Evolutionary conservation across 2,113 vertebrate species (phyloP).

Genomic region (Scophthalmus maximus): DNA sequence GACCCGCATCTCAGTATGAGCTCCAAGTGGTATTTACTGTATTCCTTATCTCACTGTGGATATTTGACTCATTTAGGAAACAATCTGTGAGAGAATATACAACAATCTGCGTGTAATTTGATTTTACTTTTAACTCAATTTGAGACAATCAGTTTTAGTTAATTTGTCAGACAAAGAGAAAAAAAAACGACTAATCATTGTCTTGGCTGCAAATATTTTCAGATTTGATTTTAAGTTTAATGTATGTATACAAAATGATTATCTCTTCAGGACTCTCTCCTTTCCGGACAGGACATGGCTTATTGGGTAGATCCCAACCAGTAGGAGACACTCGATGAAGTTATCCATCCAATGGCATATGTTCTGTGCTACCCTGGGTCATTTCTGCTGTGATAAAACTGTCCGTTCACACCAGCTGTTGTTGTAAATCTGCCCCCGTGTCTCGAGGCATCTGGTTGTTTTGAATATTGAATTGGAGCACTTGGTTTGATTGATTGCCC

Average conservation of each 20-base stretch:
- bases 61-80: slow-evolving; percentile 46
- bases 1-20: slow-evolving; percentile 17
- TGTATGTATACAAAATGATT: background rate
- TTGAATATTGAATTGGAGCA: slow-evolving; percentile 25
- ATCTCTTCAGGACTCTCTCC: background rate
- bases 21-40: slow-evolving; percentile 22
- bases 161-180: slow-evolving; percentile 20
- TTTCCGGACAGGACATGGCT: too few relatives aligned
- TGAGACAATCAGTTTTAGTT: slow-evolving; percentile 37
- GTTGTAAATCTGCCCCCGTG: slow-evolving; percentile 8
- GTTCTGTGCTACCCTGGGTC: background rate
- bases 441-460: slow-evolving; percentile 4
- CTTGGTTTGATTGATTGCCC: slow-evolving; percentile 37
- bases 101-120: slow-evolving; percentile 50
- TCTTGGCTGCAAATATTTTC: background rate
- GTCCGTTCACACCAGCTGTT: background rate
- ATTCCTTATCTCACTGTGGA: slow-evolving; percentile 50
- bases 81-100: slow-evolving; percentile 27
- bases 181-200: background rate
- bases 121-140: slow-evolving; percentile 38
- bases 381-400: background rate
- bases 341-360: background rate
- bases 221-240: background rate
- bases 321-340: background rate
- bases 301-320: background rate